phyloP scores from a whole-genome alignment of 1,140 invertebrate genomes.

The Cotesia glomerata region DNA sequence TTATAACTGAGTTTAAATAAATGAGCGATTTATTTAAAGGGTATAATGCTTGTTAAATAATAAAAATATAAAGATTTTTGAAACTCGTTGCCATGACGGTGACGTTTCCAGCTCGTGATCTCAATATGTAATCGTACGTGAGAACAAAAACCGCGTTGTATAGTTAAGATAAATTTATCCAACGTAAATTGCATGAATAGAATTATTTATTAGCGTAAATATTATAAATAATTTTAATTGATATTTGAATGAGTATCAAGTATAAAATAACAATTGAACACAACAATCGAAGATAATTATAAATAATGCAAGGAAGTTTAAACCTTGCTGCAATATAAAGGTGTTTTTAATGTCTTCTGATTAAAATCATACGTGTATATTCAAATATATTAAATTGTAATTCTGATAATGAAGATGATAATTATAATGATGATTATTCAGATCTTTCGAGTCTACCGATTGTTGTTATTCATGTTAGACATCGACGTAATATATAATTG shows the following conservation, averaged over 20 bases:
- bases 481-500: neutral
- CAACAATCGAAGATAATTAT: neutral
- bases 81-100: slow-evolving; percentile 35
- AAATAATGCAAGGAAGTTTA: neutral
- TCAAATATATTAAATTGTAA: too few relatives aligned
- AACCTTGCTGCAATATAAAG: neutral
- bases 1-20: slow-evolving; percentile 7
- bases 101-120: slow-evolving; percentile 54
- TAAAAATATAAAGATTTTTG: slow-evolving; percentile 16
- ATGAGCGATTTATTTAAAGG: neutral
- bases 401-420: too few relatives aligned
- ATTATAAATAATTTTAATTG: neutral
- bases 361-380: neutral
- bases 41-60: slow-evolving; percentile 26
- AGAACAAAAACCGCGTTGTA: slow-evolving; percentile 40
- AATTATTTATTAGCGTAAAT: slow-evolving; percentile 11
- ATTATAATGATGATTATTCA: neutral
- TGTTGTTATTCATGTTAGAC: slow-evolving; percentile 1
- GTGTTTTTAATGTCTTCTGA: neutral
- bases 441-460: neutral
- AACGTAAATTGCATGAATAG: slow-evolving; percentile 40
- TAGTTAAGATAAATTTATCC: slow-evolving; percentile 35
- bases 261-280: neutral
- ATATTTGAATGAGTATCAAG: neutral
- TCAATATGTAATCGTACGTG: slow-evolving; percentile 43